phyloP scores from a whole-genome alignment of 1,140 invertebrate genomes.

The Polyergus mexicanus region DNA sequence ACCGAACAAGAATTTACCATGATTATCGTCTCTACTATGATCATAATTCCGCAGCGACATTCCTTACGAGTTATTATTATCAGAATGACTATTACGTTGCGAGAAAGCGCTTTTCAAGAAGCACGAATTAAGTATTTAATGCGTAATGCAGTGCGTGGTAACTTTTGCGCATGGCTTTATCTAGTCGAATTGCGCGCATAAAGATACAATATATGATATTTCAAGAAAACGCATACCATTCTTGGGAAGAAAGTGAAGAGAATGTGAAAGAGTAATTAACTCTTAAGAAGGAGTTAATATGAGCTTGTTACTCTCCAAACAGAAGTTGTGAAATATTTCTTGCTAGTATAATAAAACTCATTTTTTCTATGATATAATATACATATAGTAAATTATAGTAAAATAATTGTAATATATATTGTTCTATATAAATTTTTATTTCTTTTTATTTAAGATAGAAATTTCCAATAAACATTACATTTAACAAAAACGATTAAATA shows the following conservation, averaged over 20 bases:
- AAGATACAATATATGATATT: not conserved
- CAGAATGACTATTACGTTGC: not conserved
- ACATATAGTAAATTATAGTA: too few species aligned
- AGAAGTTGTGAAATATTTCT: too few species aligned
- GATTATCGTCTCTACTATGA: constrained; percentile 35
- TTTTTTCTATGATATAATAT: too few species aligned
- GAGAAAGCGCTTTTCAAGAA: constrained; percentile 14
- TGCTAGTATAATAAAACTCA: too few species aligned
- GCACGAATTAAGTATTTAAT: constrained; percentile 31
- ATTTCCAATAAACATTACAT: too few species aligned
- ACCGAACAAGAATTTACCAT: constrained; percentile 33
- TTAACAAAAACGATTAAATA: not conserved
- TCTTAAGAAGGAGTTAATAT: not conserved
- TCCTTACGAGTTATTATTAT: constrained; percentile 23
- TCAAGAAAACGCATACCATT: not conserved
- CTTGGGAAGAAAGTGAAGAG: not conserved
- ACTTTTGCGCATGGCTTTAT: constrained; percentile 4
- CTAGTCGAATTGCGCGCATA: not conserved
- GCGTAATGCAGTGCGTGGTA: not conserved
- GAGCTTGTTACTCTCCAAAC: too few species aligned
- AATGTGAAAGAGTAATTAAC: not conserved
- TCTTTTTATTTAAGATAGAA: too few species aligned
- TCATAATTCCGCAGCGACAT: constrained; percentile 39
- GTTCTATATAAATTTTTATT: too few species aligned
- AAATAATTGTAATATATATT: too few species aligned